phyloP scores from a whole-genome alignment of 2,797 vertebrate species.

The Syndactyla subalaris region DNA sequence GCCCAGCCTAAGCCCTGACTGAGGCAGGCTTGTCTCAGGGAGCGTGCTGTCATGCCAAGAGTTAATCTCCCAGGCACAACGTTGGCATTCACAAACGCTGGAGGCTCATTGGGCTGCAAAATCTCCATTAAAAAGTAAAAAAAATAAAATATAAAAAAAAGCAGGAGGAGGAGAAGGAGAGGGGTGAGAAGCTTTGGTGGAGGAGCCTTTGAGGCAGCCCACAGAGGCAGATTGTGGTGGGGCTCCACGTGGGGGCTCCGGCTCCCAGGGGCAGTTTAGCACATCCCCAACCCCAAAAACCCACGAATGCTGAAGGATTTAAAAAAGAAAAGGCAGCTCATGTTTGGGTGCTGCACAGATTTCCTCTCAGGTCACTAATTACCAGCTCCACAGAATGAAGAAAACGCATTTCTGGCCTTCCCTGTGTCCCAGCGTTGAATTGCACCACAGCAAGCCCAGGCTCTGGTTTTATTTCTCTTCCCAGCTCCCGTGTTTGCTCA shows the following conservation, averaged over 20 bases:
- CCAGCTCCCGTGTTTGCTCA: background rate
- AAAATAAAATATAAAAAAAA: too few species aligned
- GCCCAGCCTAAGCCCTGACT: background rate
- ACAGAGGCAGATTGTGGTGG: background rate
- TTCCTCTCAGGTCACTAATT: background rate
- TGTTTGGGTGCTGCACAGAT: background rate
- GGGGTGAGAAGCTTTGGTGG: background rate
- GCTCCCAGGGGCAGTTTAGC: background rate
- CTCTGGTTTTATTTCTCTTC: background rate
- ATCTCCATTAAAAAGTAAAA: background rate
- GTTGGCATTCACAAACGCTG: background rate
- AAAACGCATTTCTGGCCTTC: background rate
- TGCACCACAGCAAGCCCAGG: background rate
- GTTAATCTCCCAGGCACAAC: background rate
- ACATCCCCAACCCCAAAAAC: constrained; percentile 9
- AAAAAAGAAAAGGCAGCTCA: background rate
- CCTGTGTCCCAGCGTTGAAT: background rate
- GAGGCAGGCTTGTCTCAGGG: background rate
- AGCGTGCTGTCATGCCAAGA: background rate
- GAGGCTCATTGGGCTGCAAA: background rate
- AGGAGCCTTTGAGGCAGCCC: background rate
- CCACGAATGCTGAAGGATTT: background rate
- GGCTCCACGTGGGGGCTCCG: background rate
- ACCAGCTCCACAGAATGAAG: background rate
- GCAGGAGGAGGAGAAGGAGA: background rate